phyloP scores from a whole-genome alignment of 2,797 vertebrate species.

The Phrynocephalus vlangalii region DNA sequence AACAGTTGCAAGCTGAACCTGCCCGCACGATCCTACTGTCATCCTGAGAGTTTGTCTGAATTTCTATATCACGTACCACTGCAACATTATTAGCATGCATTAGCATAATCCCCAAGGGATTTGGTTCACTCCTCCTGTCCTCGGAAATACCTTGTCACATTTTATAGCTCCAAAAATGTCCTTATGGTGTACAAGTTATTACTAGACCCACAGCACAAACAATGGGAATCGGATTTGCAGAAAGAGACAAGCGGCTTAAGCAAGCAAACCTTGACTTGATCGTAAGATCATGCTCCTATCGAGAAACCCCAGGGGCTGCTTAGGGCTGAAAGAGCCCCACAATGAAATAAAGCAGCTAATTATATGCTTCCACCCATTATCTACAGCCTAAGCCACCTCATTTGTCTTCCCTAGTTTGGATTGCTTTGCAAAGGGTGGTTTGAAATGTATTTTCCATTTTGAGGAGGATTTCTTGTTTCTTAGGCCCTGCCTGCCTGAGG shows the following conservation, averaged over 20 bases:
- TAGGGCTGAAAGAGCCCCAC: neutral
- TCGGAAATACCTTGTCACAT: neutral
- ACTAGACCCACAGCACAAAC: conserved; percentile 20
- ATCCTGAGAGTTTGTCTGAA: neutral
- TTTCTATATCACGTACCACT: neutral
- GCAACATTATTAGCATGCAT: neutral
- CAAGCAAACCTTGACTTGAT: neutral
- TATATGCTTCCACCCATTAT: neutral
- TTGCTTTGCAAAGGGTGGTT: neutral
- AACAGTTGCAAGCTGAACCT: neutral
- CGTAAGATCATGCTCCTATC: neutral
- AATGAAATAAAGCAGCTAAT: neutral
- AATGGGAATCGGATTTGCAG: conserved; percentile 5
- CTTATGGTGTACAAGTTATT: neutral
- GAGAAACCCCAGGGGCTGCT: accelerated
- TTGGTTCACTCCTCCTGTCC: conserved; percentile 10
- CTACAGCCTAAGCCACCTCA: neutral
- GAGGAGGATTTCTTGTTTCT: neutral
- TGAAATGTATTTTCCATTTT: neutral
- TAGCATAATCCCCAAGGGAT: neutral
- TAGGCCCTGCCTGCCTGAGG: neutral
- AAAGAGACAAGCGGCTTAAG: neutral
- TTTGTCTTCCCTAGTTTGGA: accelerated
- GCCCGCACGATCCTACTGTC: neutral
- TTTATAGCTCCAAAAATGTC: conserved; percentile 26